A percentile compares a stretch with the other conserved stretches of the same genome.
phyloP scores from a whole-genome alignment of 2,113 vertebrate genomes.

The Grus americana region DNA sequence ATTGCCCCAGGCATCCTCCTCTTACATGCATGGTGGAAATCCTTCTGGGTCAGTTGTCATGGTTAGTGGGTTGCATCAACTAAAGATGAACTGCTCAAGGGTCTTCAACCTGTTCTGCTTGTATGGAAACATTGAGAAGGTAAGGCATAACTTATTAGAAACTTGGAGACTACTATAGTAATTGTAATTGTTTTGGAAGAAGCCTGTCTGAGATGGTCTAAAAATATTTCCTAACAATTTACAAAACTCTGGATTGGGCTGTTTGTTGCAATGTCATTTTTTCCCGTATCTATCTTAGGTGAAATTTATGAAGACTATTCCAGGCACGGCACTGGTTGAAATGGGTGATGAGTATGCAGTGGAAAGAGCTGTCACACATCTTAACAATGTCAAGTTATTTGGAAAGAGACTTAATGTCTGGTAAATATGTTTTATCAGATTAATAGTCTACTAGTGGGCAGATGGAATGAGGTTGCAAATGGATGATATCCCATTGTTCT shows the following conservation, averaged over 20 bases:
- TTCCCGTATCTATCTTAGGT: conserved; percentile 71
- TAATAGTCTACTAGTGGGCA: neutral
- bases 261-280: neutral
- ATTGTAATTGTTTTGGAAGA: neutral
- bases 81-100: conserved; percentile 96
- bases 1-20: conserved; percentile 88
- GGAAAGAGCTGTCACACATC: conserved; percentile 95
- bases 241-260: neutral
- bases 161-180: neutral
- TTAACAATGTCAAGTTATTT: conserved; percentile 96
- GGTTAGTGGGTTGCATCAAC: conserved; percentile 93
- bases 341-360: conserved; percentile 98
- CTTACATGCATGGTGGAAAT: conserved; percentile 86
- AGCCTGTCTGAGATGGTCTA: neutral
- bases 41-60: conserved; percentile 92
- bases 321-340: conserved; percentile 93
- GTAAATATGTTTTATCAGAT: conserved; percentile 72
- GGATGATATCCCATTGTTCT: neutral
- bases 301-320: conserved; percentile 99
- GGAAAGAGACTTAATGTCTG: conserved; percentile 96
- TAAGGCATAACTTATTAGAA: conserved; percentile 50
- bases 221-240: neutral
- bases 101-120: conserved; percentile 98
- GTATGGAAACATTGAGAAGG: conserved; percentile 98
- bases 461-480: neutral